Evolutionary conservation across 2,888 invertebrate genomes (phyloP).

Genomic region (Noctua comes): DNA sequence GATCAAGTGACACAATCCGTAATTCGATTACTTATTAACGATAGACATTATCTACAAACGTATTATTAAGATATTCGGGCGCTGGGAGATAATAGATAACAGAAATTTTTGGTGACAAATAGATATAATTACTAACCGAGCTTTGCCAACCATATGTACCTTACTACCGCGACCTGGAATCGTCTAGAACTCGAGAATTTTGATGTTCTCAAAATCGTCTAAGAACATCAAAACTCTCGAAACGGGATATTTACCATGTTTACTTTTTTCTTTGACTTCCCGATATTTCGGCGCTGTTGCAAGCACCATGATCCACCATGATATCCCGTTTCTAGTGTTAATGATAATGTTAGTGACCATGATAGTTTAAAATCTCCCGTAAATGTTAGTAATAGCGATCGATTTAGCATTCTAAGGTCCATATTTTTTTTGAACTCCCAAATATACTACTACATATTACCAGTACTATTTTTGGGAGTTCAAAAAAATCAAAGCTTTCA

Average conservation of each 20-base stretch:
- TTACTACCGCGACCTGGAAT: background rate
- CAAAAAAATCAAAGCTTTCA: slow-evolving; percentile 10
- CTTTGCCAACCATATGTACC: background rate
- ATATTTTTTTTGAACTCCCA: background rate
- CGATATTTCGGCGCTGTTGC: too few species aligned
- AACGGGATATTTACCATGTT: too few species aligned
- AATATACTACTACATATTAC: background rate
- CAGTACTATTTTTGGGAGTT: background rate
- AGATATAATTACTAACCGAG: background rate
- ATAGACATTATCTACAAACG: slow-evolving; percentile 2
- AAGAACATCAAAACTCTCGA: background rate
- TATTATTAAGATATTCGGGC: background rate
- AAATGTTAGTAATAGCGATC: background rate
- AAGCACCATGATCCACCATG: too few species aligned
- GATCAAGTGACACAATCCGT: slow-evolving; percentile 26
- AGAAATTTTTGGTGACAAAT: background rate
- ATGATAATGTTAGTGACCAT: too few species aligned
- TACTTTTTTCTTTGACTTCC: too few species aligned
- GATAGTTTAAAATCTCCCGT: background rate
- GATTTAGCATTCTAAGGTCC: background rate
- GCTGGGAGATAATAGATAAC: background rate
- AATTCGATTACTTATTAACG: slow-evolving; percentile 41
- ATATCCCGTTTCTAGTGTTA: too few species aligned
- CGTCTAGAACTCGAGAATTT: too few species aligned
- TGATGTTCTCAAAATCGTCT: background rate